Conservation (phyloP, 2,113 vertebrate species). For the Calypte anna region DNA sequence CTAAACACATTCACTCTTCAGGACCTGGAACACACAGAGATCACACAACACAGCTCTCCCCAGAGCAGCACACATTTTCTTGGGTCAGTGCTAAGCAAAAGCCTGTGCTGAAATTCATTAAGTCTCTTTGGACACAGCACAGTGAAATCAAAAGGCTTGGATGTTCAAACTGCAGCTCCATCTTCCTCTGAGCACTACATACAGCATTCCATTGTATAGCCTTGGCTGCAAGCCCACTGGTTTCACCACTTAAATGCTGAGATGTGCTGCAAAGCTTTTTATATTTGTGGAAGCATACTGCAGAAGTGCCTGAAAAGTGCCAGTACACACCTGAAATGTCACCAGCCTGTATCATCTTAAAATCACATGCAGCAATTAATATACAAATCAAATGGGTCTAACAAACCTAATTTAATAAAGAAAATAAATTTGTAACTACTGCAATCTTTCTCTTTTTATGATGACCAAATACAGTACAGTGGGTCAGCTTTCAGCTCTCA, state of each 20-base stretch:
- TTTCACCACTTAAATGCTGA: neutral
- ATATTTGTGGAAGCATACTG: neutral
- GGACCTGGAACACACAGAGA: neutral
- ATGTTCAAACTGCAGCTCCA: neutral
- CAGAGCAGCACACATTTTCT: neutral
- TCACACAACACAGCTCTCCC: accelerated
- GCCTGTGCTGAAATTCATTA: neutral
- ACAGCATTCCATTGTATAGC: neutral
- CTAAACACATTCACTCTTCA: neutral
- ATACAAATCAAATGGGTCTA: neutral
- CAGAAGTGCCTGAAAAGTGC: neutral
- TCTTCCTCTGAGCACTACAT: neutral
- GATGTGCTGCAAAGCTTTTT: neutral
- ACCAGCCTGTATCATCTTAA: neutral
- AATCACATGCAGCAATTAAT: neutral
- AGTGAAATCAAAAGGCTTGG: neutral
- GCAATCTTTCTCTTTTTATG: neutral
- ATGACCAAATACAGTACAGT: neutral
- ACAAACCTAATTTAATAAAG: neutral
- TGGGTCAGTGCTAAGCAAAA: neutral
- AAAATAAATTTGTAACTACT: neutral
- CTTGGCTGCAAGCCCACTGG: conserved; percentile 31
- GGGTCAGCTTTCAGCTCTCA: neutral
- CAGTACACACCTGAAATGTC: neutral
- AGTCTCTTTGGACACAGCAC: neutral